phyloP scores from a whole-genome alignment of 2,113 vertebrate genomes.

The Trematocara nigrifrons region DNA sequence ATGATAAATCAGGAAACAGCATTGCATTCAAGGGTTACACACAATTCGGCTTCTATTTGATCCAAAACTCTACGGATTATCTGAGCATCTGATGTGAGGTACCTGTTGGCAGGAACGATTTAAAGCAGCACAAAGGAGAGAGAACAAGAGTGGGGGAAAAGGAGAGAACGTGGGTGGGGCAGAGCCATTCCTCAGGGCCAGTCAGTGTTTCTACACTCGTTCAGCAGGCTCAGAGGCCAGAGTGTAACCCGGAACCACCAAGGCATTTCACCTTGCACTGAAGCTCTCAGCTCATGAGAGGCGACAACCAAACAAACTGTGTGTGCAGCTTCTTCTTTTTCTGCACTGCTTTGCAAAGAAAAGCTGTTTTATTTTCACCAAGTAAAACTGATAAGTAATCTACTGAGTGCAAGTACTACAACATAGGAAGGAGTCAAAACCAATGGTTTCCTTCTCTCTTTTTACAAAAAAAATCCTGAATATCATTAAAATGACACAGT shows the following conservation, averaged over 20 bases:
- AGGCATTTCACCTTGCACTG: constrained; percentile 7
- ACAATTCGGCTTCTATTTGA: neutral
- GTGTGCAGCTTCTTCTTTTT: neutral
- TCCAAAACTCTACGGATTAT: neutral
- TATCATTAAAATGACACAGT: neutral
- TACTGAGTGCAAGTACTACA: neutral
- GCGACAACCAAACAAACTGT: neutral
- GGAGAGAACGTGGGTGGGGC: constrained; percentile 31
- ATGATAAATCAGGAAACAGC: neutral
- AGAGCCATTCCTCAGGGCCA: constrained; percentile 23
- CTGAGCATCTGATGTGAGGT: neutral
- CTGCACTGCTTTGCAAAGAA: neutral
- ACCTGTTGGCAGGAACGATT: neutral
- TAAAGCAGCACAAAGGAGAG: neutral
- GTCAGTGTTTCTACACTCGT: neutral
- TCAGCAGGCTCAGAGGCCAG: constrained; percentile 1
- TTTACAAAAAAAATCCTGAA: neutral
- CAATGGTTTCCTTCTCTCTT: neutral
- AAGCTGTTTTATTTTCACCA: neutral
- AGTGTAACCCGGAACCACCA: neutral
- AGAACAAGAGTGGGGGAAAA: neutral
- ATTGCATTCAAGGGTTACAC: neutral
- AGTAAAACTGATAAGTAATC: neutral
- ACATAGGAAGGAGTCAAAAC: neutral
- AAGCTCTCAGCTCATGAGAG: neutral